These are phyloP conservation scores for Cybosia mesomella DNA, from an alignment of 2,888 invertebrate genomes.

Conservation along the genomic window DNA sequence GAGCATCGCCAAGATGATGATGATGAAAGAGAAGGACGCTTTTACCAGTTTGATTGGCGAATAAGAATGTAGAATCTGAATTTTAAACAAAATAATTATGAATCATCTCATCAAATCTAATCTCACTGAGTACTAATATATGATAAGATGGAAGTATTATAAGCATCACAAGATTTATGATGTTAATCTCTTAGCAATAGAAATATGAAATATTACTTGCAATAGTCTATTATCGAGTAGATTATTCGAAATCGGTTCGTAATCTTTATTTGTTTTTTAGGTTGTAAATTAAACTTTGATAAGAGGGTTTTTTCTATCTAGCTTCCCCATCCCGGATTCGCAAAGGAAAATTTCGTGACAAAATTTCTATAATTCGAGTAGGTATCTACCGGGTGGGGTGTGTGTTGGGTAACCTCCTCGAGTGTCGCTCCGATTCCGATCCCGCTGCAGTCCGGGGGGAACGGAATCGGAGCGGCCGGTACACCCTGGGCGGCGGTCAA, in stretches of 20 bases:
- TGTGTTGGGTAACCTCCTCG: too few species aligned
- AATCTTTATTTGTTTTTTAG: slow-evolving; percentile 1
- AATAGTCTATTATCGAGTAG: not conserved
- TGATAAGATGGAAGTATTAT: not conserved
- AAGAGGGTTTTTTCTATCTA: not conserved
- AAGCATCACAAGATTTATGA: slow-evolving; percentile 1
- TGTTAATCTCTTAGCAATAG: not conserved
- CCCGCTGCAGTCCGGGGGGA: too few species aligned
- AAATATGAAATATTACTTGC: slow-evolving; percentile 1
- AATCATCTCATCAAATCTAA: not conserved
- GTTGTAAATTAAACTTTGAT: not conserved
- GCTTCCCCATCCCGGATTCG: not conserved
- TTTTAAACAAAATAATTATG: not conserved
- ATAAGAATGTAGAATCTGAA: not conserved
- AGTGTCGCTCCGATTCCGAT: too few species aligned
- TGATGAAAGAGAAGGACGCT: not conserved
- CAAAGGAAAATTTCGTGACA: not conserved
- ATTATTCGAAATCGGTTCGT: not conserved
- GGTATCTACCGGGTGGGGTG: too few species aligned
- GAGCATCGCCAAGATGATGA: not conserved
- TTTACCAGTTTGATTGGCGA: not conserved
- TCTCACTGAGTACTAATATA: not conserved
- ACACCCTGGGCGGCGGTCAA: too few species aligned
- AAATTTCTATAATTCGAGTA: not conserved
- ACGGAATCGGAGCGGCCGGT: too few species aligned